phyloP scores from a whole-genome alignment of 2,888 invertebrate genomes.

The Orthonevra nobilis region DNA sequence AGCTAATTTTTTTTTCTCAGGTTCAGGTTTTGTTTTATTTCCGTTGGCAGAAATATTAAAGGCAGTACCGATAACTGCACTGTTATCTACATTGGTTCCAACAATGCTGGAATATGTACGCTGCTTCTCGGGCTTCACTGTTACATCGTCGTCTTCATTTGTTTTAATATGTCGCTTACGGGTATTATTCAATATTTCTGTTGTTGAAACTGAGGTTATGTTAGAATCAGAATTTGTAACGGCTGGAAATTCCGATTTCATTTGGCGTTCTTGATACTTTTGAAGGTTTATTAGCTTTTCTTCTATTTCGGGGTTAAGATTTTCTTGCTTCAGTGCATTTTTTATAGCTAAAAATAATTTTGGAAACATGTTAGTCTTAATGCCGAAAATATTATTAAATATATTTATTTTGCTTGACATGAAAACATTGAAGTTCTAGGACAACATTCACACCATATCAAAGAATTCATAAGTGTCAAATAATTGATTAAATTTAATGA shows the following conservation, averaged over 20 bases:
- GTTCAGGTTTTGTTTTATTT: conserved; percentile 39
- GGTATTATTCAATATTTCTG: conserved; percentile 11
- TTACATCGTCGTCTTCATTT: conserved; percentile 28
- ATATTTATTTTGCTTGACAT: too few species aligned
- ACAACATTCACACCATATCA: too few species aligned
- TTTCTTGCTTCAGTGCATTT: conserved; percentile 94
- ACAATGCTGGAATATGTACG: conserved; percentile 3
- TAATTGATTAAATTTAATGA: neutral
- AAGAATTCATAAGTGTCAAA: too few species aligned
- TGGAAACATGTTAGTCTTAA: too few species aligned
- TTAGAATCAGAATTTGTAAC: conserved; percentile 74
- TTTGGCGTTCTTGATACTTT: conserved; percentile 89
- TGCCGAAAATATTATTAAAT: too few species aligned
- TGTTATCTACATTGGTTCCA: conserved; percentile 9
- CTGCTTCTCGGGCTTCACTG: conserved; percentile 62
- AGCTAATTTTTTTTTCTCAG: conserved; percentile 36
- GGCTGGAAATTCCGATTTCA: conserved; percentile 81
- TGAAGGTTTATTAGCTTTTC: conserved; percentile 94
- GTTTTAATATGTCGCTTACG: conserved; percentile 35
- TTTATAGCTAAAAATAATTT: conserved; percentile 93
- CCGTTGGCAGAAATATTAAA: conserved; percentile 9
- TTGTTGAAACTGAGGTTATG: conserved; percentile 20
- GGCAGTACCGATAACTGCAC: neutral
- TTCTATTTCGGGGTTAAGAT: conserved; percentile 94
- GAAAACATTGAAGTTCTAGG: too few species aligned